A percentile compares a stretch with the other conserved stretches of the same genome.
Conservation (phyloP, 2,797 vertebrate genomes). For the Diceros bicornis region DNA sequence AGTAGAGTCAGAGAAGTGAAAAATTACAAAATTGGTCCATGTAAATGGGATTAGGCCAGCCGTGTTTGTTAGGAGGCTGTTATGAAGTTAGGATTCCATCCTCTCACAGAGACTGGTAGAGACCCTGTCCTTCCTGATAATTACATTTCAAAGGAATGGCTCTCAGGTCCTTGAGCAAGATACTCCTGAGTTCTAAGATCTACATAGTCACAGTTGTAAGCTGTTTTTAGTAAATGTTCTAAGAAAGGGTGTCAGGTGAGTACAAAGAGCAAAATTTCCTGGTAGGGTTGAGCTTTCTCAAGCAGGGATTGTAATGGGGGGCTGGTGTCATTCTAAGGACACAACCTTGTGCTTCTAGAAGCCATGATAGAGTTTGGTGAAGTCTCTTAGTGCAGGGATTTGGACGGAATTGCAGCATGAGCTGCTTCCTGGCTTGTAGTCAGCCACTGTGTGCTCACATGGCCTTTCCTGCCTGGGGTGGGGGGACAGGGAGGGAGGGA, state of each 20-base stretch:
- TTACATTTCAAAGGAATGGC: constrained; percentile 18
- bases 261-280: background rate
- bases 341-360: background rate
- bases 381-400: background rate
- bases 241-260: background rate
- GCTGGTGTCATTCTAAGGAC: background rate
- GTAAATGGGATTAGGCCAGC: background rate
- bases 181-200: background rate
- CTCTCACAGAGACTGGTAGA: constrained; percentile 3
- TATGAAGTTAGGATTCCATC: background rate
- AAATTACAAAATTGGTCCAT: background rate
- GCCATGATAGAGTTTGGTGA: background rate
- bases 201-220: background rate
- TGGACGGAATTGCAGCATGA: background rate
- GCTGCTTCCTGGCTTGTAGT: background rate
- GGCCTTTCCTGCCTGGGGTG: background rate
- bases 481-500: background rate
- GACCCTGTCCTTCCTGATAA: background rate
- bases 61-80: background rate
- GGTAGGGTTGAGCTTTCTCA: background rate
- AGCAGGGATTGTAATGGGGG: background rate
- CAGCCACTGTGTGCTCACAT: background rate
- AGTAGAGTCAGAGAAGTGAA: constrained; percentile 7
- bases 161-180: constrained; percentile 5
- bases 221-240: background rate